A percentile compares a stretch with the other conserved stretches of the same genome.
Evolutionary conservation across 2,888 invertebrate species (phyloP).

Genomic region (Acrobasis consociella): DNA sequence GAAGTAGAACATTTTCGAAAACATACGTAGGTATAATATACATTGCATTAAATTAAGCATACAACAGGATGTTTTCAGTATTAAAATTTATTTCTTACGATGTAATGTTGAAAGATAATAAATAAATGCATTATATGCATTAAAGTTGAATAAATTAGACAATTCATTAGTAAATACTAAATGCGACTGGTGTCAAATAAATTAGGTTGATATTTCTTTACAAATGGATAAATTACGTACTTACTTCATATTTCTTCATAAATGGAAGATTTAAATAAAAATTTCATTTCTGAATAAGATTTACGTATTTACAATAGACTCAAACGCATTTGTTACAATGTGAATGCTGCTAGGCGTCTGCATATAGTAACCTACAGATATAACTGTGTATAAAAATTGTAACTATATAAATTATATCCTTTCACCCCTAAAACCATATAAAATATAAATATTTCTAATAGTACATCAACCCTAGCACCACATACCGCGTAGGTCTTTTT

Average conservation of each 20-base stretch:
- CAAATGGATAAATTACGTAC: too few relatives aligned
- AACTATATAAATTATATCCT: neutral
- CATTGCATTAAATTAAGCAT: neutral
- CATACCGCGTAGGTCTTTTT: too few relatives aligned
- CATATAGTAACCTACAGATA: neutral
- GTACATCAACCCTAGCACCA: too few relatives aligned
- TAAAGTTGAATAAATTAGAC: neutral
- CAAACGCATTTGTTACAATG: neutral
- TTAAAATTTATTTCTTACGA: too few relatives aligned
- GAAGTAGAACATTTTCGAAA: neutral
- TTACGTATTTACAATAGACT: neutral
- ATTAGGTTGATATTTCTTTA: neutral
- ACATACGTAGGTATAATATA: neutral
- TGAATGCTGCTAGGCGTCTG: constrained; percentile 6
- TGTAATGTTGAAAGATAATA: neutral
- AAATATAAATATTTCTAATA: too few relatives aligned
- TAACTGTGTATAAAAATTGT: neutral
- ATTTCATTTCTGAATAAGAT: neutral
- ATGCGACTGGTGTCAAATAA: constrained; percentile 2
- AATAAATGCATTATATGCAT: constrained; percentile 11
- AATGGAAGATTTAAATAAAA: neutral
- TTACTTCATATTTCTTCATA: neutral
- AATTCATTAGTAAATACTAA: neutral
- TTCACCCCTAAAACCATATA: neutral
- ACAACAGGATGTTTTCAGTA: too few relatives aligned